A percentile compares a stretch with the other conserved stretches of the same genome.
Conservation (phyloP, 2,113 vertebrate species). For the Xenopus borealis region DNA sequence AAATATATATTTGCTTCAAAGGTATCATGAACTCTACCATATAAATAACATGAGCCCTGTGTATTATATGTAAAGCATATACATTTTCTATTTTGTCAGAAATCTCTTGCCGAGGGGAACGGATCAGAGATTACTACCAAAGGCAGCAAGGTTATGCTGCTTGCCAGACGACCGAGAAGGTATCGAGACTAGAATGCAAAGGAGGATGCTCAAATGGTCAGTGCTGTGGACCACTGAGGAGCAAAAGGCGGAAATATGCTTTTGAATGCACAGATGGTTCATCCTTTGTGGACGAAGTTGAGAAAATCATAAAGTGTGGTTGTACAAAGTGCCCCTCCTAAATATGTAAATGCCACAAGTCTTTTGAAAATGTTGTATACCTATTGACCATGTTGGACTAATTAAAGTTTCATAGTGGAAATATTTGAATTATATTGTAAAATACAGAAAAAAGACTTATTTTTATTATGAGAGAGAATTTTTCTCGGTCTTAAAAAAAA, state of each 20-base stretch:
- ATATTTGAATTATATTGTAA: slow-evolving; percentile 99
- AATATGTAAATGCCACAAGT: slow-evolving; percentile 52
- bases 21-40: too few species aligned
- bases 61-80: background rate
- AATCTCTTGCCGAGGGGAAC: slow-evolving; percentile 96
- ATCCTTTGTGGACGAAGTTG: slow-evolving; percentile 94
- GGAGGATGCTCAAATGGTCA: slow-evolving; percentile 79
- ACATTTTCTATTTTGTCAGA: slow-evolving; percentile 65
- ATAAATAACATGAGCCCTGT: too few species aligned
- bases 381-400: slow-evolving; percentile 81
- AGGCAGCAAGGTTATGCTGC: slow-evolving; percentile 97
- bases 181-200: slow-evolving; percentile 90
- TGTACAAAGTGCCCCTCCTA: slow-evolving; percentile 87
- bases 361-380: slow-evolving; percentile 60
- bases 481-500: slow-evolving; percentile 66
- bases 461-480: slow-evolving; percentile 93
- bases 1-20: too few species aligned
- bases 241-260: slow-evolving; percentile 96
- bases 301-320: slow-evolving; percentile 96
- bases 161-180: slow-evolving; percentile 97
- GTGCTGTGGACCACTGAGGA: slow-evolving; percentile 89
- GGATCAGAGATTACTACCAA: slow-evolving; percentile 94
- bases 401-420: slow-evolving; percentile 88
- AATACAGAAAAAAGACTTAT: slow-evolving; percentile 98
- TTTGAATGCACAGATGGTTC: slow-evolving; percentile 97